A percentile compares a stretch with the other conserved stretches of the same genome.
Evolutionary conservation across 2,797 vertebrate species (phyloP).

Genomic region (Microctenopoma lineatum): DNA sequence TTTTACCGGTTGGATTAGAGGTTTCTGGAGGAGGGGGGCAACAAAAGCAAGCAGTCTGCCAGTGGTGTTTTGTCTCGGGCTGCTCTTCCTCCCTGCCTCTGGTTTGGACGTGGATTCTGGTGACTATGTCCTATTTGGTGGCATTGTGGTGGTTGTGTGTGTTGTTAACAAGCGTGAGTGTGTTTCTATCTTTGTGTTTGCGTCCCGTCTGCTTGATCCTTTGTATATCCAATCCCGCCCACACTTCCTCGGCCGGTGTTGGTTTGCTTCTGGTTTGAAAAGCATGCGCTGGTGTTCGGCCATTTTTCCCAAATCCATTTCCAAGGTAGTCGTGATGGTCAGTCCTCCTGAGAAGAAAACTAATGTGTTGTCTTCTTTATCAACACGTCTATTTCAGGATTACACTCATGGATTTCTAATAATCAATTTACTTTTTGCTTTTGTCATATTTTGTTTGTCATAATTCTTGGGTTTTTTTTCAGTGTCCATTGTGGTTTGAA

Average conservation of each 20-base stretch:
- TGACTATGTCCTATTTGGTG: slow-evolving; percentile 62
- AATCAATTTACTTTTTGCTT: slow-evolving; percentile 68
- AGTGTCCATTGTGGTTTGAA: slow-evolving; percentile 71
- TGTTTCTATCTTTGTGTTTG: slow-evolving; percentile 57
- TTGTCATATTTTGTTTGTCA: slow-evolving; percentile 75
- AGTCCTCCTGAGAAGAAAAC: slow-evolving; percentile 65
- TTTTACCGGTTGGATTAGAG: slow-evolving; percentile 30
- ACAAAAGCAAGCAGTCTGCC: slow-evolving; percentile 76
- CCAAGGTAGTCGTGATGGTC: slow-evolving; percentile 62
- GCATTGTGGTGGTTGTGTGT: slow-evolving; percentile 57
- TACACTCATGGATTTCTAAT: slow-evolving; percentile 69
- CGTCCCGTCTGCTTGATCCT: slow-evolving; percentile 75
- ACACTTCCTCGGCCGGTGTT: slow-evolving; percentile 62
- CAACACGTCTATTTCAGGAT: slow-evolving; percentile 78
- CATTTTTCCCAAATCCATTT: slow-evolving; percentile 57
- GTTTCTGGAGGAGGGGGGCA: slow-evolving; percentile 69
- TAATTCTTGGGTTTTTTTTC: slow-evolving; percentile 75
- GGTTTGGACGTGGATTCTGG: slow-evolving; percentile 75
- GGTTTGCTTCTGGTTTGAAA: slow-evolving; percentile 68
- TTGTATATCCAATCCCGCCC: slow-evolving; percentile 64
- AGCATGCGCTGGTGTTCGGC: slow-evolving; percentile 80
- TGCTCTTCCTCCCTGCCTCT: slow-evolving; percentile 81
- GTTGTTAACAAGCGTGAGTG: slow-evolving; percentile 39
- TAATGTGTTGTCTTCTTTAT: slow-evolving; percentile 52
- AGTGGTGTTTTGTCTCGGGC: slow-evolving; percentile 82